These are phyloP conservation scores for Poeciliopsis turneri DNA, from an alignment of 2,797 vertebrate genomes.

Conservation along the genomic window DNA sequence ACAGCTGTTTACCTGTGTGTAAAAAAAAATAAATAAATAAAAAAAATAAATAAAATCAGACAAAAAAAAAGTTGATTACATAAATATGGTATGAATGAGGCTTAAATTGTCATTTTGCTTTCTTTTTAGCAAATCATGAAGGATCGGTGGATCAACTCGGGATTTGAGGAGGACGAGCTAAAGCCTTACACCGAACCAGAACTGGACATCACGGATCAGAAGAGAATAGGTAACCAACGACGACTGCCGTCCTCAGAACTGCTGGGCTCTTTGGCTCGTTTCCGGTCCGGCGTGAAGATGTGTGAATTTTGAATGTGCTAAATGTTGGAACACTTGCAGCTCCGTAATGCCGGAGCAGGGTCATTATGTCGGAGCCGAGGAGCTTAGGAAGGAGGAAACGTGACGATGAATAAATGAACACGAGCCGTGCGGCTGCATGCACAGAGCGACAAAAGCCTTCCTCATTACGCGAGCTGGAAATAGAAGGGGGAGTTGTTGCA, in stretches of 20 bases:
- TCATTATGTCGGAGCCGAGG: constrained; percentile 6
- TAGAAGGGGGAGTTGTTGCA: constrained; percentile 29
- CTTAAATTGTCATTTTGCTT: constrained; percentile 12
- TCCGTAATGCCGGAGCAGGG: background rate
- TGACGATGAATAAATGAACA: constrained; percentile 61
- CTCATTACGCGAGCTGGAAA: constrained; percentile 32
- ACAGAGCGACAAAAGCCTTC: constrained; percentile 19
- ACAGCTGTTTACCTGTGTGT: background rate
- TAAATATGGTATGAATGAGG: background rate
- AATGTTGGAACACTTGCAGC: background rate
- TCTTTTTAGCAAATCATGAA: constrained; percentile 96
- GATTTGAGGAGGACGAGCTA: constrained; percentile 96
- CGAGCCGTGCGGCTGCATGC: constrained; percentile 22
- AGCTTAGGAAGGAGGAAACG: constrained; percentile 44
- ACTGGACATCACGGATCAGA: constrained; percentile 95
- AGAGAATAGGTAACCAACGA: constrained; percentile 90
- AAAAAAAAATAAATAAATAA: too few species aligned
- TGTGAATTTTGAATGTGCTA: background rate
- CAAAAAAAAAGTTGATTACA: background rate
- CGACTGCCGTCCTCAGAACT: background rate
- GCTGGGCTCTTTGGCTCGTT: background rate
- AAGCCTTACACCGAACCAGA: constrained; percentile 96
- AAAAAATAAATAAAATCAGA: background rate
- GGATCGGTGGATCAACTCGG: constrained; percentile 98
- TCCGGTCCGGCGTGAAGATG: background rate